Evolutionary conservation across 1,140 invertebrate genomes (phyloP), one percentile per base, ranked within the genome.

Genomic region (Drosophila kepulauana): DNA sequence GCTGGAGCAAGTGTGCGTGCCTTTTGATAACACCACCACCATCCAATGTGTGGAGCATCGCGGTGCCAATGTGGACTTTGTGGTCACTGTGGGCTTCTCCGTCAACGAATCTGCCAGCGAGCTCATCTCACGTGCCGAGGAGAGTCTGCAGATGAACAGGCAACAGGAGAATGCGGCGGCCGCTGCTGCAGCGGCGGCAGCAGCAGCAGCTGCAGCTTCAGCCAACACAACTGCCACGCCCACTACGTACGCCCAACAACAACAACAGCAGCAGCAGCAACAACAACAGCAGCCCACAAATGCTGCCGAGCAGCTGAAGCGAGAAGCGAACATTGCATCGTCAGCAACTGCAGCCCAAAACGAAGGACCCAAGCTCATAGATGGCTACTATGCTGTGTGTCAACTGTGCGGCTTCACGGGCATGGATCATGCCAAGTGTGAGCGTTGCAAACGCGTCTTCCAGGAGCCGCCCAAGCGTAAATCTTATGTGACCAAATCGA

Each of bases 21-120:
- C 94, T 35, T 95, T 96, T 78, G 93, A 94, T 45, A 93, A 94
- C 48, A 94, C 94, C 45, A 96, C 95, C 6, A 93, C 94, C 52
- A 96, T 97, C 57, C 95, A 95, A 70, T 95, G 96, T 80, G 95
- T 95, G 65, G 94, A 95, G 80, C 95, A 96, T 88, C 94, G 94
- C 16, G 94, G 93, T 20, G 94, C 95, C 78, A 95, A 95, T 81
- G 96, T 97, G 78, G 95, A 97, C 91, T 96, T 96, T 82, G 95
- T 97, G 75, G 96, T 96, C 25, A 95, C 95, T 13, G 94, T 95
- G 35, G 95, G 95, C 57, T 94, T 92, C 35, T 86, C 80, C 0
- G 88, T 89, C 1, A 91, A 91, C 33, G 91, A 91, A 67, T 91
- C 90, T 2, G 82, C 90, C 15, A 92, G 82, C 56, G 92, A 92